These are phyloP conservation scores for Protobothrops flavoviridis DNA, from an alignment of 2,113 vertebrate genomes.

Conservation along the genomic window DNA sequence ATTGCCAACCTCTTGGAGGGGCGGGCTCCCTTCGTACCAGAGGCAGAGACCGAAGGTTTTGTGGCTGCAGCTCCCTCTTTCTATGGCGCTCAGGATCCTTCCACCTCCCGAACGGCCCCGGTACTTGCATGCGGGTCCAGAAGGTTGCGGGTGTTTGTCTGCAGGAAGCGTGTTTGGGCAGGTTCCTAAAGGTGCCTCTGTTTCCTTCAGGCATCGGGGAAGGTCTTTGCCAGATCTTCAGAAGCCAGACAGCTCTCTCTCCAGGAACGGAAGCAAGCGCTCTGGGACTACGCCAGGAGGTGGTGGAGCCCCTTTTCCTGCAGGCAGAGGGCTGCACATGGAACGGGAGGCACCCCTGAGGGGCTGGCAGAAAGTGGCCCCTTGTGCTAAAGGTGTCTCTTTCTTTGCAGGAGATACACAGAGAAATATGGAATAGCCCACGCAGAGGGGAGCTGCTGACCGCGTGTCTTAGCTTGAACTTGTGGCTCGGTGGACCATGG, in stretches of 20 bases:
- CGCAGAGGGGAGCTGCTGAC: not conserved
- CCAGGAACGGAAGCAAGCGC: conserved; percentile 89
- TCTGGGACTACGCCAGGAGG: conserved; percentile 94
- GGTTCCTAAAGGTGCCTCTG: not conserved
- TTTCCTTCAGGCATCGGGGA: conserved; percentile 55
- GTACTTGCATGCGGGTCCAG: conserved; percentile 35
- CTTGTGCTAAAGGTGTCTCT: not conserved
- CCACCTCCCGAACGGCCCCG: conserved; percentile 57
- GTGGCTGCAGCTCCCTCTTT: conserved; percentile 28
- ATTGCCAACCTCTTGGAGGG: conserved; percentile 95
- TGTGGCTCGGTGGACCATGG: not conserved
- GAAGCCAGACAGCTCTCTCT: conserved; percentile 90
- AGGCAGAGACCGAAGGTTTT: conserved; percentile 40
- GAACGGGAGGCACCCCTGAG: not conserved
- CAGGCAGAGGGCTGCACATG: not conserved
- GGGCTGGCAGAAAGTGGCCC: too few species aligned
- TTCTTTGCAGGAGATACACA: not conserved
- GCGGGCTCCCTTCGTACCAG: conserved; percentile 75
- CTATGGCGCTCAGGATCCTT: conserved; percentile 38
- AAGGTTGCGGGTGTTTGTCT: too few species aligned
- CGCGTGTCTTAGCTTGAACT: not conserved
- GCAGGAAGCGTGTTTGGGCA: not conserved
- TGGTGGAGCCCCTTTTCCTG: conserved; percentile 56
- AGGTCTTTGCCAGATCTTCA: conserved; percentile 85
- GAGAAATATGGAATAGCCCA: not conserved